Evolutionary conservation across 1,140 invertebrate species (phyloP).

Genomic region (Danaus plexippus): DNA sequence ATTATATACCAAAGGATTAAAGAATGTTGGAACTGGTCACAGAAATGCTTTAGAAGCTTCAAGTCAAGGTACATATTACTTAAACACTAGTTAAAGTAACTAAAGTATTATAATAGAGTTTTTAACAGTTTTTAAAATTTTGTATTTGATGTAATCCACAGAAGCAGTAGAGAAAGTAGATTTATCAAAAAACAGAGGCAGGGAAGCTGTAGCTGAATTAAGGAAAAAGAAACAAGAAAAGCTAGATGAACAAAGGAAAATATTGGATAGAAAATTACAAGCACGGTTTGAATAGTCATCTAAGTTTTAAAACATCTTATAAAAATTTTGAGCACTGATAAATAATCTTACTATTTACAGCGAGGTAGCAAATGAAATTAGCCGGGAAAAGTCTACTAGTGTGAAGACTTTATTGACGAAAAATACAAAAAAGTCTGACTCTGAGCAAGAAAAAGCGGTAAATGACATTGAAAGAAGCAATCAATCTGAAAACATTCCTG

Average conservation of each 20-base stretch:
- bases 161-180: constrained; percentile 36
- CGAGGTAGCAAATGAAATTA: constrained; percentile 57
- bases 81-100: not conserved
- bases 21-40: constrained; percentile 55
- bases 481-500: constrained; percentile 15
- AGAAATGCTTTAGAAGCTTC: constrained; percentile 38
- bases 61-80: constrained; percentile 26
- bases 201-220: constrained; percentile 47
- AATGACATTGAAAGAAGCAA: constrained; percentile 11
- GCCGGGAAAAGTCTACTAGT: constrained; percentile 49
- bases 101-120: not conserved
- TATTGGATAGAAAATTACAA: constrained; percentile 55
- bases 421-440: constrained; percentile 20
- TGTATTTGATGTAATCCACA: constrained; percentile 8
- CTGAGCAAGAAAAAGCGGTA: constrained; percentile 17
- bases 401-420: constrained; percentile 32
- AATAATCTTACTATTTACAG: constrained; percentile 29
- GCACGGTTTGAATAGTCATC: constrained; percentile 36
- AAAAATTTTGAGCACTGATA: not conserved
- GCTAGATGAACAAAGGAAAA: constrained; percentile 53
- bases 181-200: constrained; percentile 48
- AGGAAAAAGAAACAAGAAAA: constrained; percentile 50
- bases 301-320: not conserved
- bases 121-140: not conserved
- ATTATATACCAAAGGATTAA: constrained; percentile 45